Conservation (phyloP, 2,888 invertebrate genomes). For the Cheilosia soror region DNA sequence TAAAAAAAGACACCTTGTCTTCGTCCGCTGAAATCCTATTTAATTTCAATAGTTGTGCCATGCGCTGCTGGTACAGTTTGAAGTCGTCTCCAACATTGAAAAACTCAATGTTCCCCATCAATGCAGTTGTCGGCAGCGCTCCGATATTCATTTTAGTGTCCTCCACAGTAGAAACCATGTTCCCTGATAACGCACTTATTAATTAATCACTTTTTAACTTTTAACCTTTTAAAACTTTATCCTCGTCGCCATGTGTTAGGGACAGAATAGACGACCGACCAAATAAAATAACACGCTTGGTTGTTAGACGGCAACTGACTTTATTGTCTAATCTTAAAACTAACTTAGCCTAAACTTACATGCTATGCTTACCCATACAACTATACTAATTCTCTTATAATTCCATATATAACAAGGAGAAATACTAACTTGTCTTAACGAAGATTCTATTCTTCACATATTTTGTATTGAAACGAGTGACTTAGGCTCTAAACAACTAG, state of each 20-base stretch:
- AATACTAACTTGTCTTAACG: too few species aligned
- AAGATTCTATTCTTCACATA: too few species aligned
- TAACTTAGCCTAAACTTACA: not conserved
- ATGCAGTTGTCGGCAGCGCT: not conserved
- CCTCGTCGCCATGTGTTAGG: not conserved
- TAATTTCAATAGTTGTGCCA: conserved; percentile 12
- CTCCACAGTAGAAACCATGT: not conserved
- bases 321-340: not conserved
- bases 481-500: not conserved
- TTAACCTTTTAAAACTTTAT: not conserved
- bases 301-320: not conserved
- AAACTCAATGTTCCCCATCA: conserved; percentile 9
- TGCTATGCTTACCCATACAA: too few species aligned
- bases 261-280: not conserved
- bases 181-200: not conserved
- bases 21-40: conserved; percentile 10
- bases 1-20: conserved; percentile 22
- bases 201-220: not conserved
- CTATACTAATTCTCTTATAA: too few species aligned
- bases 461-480: not conserved
- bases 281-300: not conserved
- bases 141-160: not conserved
- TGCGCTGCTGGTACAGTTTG: conserved; percentile 18
- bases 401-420: too few species aligned
- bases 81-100: conserved; percentile 22